A percentile compares a stretch with the other conserved stretches of the same genome.
Evolutionary conservation across 2,888 invertebrate species (phyloP).

Genomic region (Penaeus monodon): DNA sequence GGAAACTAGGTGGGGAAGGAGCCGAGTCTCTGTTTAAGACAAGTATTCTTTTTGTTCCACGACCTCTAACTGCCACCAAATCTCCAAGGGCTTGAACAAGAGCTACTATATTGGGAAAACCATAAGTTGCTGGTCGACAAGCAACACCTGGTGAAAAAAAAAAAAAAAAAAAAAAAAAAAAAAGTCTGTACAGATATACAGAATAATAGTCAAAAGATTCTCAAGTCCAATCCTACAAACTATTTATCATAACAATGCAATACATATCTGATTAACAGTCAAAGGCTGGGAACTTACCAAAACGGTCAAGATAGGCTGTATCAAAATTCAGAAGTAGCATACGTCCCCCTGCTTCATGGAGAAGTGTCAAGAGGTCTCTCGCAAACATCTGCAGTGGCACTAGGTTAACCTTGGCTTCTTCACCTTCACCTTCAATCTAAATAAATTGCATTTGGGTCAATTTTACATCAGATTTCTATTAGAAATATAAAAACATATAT

Average conservation of each 20-base stretch:
- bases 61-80: conserved; percentile 72
- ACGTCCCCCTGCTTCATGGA: conserved; percentile 72
- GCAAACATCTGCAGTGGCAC: conserved; percentile 73
- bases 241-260: too few relatives aligned
- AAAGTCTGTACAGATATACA: background rate
- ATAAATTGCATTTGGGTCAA: background rate
- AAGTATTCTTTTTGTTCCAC: conserved; percentile 70
- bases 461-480: too few relatives aligned
- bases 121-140: conserved; percentile 73
- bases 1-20: conserved; percentile 20
- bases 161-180: background rate
- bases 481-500: background rate
- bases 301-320: conserved; percentile 69
- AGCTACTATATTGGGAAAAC: conserved; percentile 72
- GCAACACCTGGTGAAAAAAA: conserved; percentile 67
- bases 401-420: conserved; percentile 69
- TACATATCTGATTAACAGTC: background rate
- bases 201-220: background rate
- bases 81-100: conserved; percentile 74
- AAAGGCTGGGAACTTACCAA: conserved; percentile 40
- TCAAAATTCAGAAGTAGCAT: conserved; percentile 70
- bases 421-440: conserved; percentile 68
- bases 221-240: background rate
- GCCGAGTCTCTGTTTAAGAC: conserved; percentile 70
- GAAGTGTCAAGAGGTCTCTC: conserved; percentile 73